Evolutionary conservation across 2,888 invertebrate genomes (phyloP).

Genomic region (Phengaris alcon): DNA sequence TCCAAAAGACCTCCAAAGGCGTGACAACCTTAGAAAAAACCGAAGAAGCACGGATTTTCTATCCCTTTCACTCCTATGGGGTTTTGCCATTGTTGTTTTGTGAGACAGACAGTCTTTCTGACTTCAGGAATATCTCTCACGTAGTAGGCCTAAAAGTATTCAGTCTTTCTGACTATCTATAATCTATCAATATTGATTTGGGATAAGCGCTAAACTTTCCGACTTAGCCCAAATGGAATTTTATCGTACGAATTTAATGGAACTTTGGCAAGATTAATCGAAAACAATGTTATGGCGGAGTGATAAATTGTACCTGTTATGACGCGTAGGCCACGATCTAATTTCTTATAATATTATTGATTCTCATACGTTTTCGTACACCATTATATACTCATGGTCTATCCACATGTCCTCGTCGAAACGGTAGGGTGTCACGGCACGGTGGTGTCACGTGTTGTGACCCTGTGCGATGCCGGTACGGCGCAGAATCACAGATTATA

Average conservation of each 20-base stretch:
- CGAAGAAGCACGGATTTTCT: no score
- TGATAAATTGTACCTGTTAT: constrained; percentile 42
- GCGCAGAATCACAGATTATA: no score
- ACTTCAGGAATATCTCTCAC: no score
- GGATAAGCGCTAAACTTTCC: constrained; percentile 29
- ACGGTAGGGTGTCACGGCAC: no score
- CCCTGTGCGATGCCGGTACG: no score
- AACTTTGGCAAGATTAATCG: constrained; percentile 40
- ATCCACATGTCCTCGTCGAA: background rate
- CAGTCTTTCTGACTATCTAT: background rate
- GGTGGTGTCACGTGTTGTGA: no score
- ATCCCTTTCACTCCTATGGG: no score
- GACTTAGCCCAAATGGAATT: constrained; percentile 20
- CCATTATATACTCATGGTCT: no score
- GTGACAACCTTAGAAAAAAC: no score
- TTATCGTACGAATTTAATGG: constrained; percentile 34
- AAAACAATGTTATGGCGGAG: constrained; percentile 37
- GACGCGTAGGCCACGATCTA: constrained; percentile 35
- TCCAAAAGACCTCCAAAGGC: no score
- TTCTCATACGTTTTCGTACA: background rate
- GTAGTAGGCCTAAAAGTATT: background rate
- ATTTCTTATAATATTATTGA: background rate
- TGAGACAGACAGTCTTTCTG: no score
- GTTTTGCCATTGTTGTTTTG: no score
- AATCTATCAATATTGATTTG: constrained; percentile 11